These are phyloP conservation scores for Gambelia wislizenii DNA, from an alignment of 2,797 vertebrate species.

Conservation along the genomic window DNA sequence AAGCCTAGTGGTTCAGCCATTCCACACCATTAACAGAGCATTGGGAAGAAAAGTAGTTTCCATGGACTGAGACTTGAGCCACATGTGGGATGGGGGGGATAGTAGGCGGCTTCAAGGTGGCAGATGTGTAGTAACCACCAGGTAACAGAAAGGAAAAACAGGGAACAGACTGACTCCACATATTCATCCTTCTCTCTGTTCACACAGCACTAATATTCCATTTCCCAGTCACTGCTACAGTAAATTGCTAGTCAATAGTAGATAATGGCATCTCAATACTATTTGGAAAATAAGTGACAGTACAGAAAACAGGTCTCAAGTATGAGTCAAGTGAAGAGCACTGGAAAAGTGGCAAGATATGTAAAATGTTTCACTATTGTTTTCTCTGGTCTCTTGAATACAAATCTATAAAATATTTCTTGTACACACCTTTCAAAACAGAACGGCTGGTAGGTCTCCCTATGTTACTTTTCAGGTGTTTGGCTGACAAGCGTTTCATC, in stretches of 20 bases:
- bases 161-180: neutral
- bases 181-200: no score
- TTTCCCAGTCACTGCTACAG: neutral
- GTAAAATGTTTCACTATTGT: neutral
- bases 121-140: neutral
- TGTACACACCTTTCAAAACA: conserved; percentile 83
- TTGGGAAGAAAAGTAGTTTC: neutral
- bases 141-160: neutral
- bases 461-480: conserved; percentile 87
- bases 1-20: neutral
- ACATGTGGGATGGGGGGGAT: neutral
- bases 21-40: neutral
- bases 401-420: neutral
- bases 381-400: neutral
- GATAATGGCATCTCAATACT: neutral
- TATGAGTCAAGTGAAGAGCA: neutral
- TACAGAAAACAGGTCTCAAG: neutral
- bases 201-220: neutral
- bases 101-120: neutral
- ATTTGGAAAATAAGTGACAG: neutral
- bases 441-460: conserved; percentile 80
- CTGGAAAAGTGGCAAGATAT: neutral
- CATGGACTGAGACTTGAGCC: neutral
- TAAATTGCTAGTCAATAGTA: neutral
- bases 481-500: conserved; percentile 94